A percentile compares a stretch with the other conserved stretches of the same genome.
Evolutionary conservation across 2,888 invertebrate species (phyloP).

Genomic region (Lycaena phlaeas): DNA sequence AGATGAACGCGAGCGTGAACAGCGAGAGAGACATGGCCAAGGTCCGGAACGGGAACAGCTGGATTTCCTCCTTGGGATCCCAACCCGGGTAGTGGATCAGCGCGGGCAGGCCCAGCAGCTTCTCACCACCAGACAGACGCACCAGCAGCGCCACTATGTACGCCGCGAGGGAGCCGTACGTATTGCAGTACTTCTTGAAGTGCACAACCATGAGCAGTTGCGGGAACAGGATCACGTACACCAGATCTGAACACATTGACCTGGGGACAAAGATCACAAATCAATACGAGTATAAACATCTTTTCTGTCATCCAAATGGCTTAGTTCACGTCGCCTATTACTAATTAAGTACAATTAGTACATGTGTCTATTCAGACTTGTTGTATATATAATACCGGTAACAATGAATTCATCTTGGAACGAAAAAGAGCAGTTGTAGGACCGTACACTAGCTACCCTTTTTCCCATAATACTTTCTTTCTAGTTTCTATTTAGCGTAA

Average conservation of each 20-base stretch:
- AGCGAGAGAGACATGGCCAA: constrained; percentile 94
- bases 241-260: constrained; percentile 98
- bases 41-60: constrained; percentile 96
- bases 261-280: constrained; percentile 47
- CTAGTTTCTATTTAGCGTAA: no score
- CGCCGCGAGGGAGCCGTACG: constrained; percentile 94
- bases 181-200: constrained; percentile 94
- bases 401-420: no score
- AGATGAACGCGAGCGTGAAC: constrained; percentile 84
- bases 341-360: no score
- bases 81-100: constrained; percentile 91
- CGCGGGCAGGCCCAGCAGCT: constrained; percentile 84
- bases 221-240: constrained; percentile 98
- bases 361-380: no score
- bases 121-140: constrained; percentile 89
- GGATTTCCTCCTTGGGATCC: constrained; percentile 83
- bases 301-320: no score
- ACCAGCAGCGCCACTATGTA: constrained; percentile 88
- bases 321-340: no score
- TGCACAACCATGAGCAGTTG: constrained; percentile 98
- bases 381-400: no score
- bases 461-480: no score
- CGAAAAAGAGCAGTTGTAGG: no score
- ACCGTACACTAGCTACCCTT: not conserved
- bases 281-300: no score